Percentiles rank a stretch among this genome's conserved stretches.
Evolutionary conservation across 2,888 invertebrate species (phyloP).

Genomic region (Campoletis raptor): DNA sequence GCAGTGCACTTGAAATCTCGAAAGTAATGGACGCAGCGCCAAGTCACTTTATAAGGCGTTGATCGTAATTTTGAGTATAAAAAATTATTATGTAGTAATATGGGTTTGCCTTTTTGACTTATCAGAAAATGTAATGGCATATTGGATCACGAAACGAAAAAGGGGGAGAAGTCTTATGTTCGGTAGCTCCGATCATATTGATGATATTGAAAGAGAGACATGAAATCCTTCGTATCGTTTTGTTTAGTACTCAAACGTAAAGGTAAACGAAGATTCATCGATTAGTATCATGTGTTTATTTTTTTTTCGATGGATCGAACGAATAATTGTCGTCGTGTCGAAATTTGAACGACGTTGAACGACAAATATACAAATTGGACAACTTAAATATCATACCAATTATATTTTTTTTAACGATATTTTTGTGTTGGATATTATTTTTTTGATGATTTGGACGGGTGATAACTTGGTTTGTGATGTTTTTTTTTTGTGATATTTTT

Average conservation of each 20-base stretch:
- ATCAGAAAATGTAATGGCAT: neutral
- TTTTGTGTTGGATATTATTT: too few species aligned
- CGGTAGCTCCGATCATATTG: neutral
- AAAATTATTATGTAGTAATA: neutral
- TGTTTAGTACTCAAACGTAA: neutral
- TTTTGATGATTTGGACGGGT: too few species aligned
- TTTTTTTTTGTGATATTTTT: too few species aligned
- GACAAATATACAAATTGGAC: too few species aligned
- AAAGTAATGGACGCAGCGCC: neutral
- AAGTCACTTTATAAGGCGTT: neutral
- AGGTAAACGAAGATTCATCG: neutral
- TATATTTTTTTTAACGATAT: too few species aligned
- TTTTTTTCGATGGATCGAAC: neutral
- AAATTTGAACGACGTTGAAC: too few species aligned
- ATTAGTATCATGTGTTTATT: conserved; percentile 1
- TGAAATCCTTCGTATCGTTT: neutral
- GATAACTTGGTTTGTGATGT: too few species aligned
- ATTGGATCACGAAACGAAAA: neutral
- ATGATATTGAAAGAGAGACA: neutral
- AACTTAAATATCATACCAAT: too few species aligned
- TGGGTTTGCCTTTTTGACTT: neutral
- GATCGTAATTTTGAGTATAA: conserved; percentile 6
- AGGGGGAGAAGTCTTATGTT: neutral
- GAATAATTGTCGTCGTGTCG: too few species aligned
- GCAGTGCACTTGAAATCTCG: neutral